These are phyloP conservation scores for Mus spretus DNA, from an alignment of 2,797 vertebrate species.

Conservation along the genomic window DNA sequence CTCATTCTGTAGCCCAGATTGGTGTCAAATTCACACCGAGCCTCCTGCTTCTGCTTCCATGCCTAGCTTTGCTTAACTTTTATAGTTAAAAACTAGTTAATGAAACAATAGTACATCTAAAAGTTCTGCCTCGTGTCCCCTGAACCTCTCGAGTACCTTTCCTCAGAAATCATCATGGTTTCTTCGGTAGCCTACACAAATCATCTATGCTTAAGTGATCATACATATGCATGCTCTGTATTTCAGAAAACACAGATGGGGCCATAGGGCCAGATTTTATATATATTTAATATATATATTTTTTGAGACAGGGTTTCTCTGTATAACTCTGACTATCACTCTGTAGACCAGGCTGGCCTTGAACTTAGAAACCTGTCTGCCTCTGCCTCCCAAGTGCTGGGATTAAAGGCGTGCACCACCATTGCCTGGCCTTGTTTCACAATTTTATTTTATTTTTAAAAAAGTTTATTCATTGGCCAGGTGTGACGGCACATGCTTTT, in stretches of 20 bases:
- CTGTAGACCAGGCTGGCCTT: no score
- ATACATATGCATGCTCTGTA: neutral
- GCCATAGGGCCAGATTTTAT: no score
- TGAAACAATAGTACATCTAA: neutral
- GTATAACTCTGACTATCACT: no score
- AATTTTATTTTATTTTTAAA: neutral
- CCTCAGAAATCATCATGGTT: neutral
- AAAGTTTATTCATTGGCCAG: neutral
- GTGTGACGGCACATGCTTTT: neutral
- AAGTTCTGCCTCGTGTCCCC: neutral
- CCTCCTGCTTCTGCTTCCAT: neutral
- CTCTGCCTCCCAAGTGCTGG: no score
- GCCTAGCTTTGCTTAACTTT: neutral
- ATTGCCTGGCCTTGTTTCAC: neutral
- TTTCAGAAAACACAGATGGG: neutral
- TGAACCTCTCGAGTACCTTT: neutral
- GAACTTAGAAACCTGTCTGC: no score
- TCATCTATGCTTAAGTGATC: neutral
- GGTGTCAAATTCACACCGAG: neutral
- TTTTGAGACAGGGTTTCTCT: no score
- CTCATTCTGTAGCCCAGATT: neutral
- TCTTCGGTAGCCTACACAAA: conserved; percentile 3
- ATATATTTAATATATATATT: no score
- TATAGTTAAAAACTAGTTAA: conserved; percentile 29
- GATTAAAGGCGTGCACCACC: no score